Percentiles rank a stretch among this genome's conserved stretches.
Evolutionary conservation across 2,113 vertebrate genomes (phyloP).

Genomic region (Genyomyrus donnyi): DNA sequence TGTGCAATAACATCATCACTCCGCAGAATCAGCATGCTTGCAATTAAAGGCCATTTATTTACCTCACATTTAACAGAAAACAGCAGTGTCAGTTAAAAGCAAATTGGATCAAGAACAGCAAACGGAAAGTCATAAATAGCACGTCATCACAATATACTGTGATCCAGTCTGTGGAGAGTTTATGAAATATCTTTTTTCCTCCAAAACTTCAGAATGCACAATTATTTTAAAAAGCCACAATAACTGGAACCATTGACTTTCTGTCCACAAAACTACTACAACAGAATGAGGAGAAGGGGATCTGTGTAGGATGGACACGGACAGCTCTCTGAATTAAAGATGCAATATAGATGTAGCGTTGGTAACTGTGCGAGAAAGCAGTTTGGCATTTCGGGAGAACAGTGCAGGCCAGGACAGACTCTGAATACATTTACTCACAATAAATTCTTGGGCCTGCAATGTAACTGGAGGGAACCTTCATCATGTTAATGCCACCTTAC

Average conservation of each 20-base stretch:
- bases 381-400: background rate
- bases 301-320: background rate
- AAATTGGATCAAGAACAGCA: background rate
- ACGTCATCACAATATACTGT: slow-evolving; percentile 31
- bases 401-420: background rate
- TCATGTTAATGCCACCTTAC: background rate
- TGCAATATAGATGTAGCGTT: background rate
- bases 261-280: slow-evolving; percentile 24
- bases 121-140: slow-evolving; percentile 23
- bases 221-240: slow-evolving; percentile 18
- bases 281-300: slow-evolving; percentile 10
- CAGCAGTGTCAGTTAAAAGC: slow-evolving; percentile 5
- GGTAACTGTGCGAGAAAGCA: slow-evolving; percentile 8
- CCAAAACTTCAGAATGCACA: slow-evolving; percentile 31
- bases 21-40: slow-evolving; percentile 9
- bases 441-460: background rate
- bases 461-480: background rate
- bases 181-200: slow-evolving; percentile 28
- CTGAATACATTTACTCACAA: background rate
- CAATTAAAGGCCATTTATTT: slow-evolving; percentile 18
- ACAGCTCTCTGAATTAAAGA: background rate
- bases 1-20: background rate
- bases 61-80: slow-evolving; percentile 15
- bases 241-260: slow-evolving; percentile 27
- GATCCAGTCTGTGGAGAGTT: slow-evolving; percentile 29